Conservation (phyloP, 2,797 vertebrate genomes). For the Buphagus erythrorhynchus region DNA sequence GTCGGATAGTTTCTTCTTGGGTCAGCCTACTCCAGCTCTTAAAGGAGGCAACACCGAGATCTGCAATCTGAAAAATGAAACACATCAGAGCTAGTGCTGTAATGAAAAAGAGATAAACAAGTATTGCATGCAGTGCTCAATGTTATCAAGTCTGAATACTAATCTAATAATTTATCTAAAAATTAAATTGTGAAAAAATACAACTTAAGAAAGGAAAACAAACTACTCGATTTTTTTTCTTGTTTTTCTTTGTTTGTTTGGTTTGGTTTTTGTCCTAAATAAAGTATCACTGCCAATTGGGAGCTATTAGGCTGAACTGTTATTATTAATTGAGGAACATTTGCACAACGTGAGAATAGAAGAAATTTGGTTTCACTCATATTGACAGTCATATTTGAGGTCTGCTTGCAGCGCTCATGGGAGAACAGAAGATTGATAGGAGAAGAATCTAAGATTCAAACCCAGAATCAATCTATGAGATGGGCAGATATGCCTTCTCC, state of each 20-base stretch:
- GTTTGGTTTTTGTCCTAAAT: neutral
- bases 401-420: neutral
- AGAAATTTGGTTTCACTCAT: neutral
- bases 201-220: neutral
- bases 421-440: neutral
- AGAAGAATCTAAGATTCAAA: neutral
- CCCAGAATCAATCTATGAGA: neutral
- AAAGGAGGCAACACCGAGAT: constrained; percentile 90
- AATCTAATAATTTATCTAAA: neutral
- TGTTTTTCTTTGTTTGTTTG: neutral
- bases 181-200: neutral
- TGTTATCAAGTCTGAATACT: neutral
- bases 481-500: neutral
- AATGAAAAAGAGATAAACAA: neutral
- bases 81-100: neutral
- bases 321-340: neutral
- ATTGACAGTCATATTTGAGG: neutral
- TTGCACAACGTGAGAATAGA: neutral
- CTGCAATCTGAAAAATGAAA: constrained; percentile 86
- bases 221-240: neutral
- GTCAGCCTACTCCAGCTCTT: constrained; percentile 92
- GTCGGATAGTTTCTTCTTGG: constrained; percentile 84
- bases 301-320: neutral
- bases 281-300: neutral
- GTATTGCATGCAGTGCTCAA: neutral